Conservation (phyloP, 2,797 vertebrate species). For the Gambusia yucatana region DNA sequence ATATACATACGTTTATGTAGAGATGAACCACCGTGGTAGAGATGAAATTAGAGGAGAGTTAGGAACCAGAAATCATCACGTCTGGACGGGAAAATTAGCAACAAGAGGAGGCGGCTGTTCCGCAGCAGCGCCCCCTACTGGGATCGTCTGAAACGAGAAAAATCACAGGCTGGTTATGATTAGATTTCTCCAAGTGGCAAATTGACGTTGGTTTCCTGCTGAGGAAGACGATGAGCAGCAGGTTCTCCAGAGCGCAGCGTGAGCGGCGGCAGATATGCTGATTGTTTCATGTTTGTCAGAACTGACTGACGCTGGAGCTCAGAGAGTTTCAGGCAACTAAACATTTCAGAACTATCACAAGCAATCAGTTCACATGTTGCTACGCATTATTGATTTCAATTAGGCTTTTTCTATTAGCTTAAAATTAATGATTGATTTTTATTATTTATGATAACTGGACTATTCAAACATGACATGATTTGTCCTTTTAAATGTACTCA, state of each 20-base stretch:
- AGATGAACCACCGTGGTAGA: background rate
- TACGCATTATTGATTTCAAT: background rate
- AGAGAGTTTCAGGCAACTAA: slow-evolving; percentile 13
- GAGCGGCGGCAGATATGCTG: slow-evolving; percentile 55
- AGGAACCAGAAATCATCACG: background rate
- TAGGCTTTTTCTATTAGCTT: background rate
- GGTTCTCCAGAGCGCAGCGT: slow-evolving; percentile 63
- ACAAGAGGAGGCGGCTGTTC: background rate
- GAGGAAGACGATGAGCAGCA: slow-evolving; percentile 66
- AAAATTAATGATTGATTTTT: background rate
- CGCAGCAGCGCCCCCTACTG: background rate
- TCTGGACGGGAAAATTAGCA: background rate
- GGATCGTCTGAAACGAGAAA: background rate
- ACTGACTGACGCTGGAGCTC: background rate
- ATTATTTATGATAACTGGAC: background rate
- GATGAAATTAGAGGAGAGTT: background rate
- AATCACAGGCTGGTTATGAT: slow-evolving; percentile 52
- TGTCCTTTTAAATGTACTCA: background rate
- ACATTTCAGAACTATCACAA: background rate
- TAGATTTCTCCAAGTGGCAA: slow-evolving; percentile 53
- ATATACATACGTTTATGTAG: background rate
- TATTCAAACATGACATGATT: background rate
- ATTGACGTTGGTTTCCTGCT: slow-evolving; percentile 43
- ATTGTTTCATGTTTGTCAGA: slow-evolving; percentile 58
- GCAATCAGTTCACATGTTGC: background rate